A percentile compares a stretch with the other conserved stretches of the same genome.
Conservation (phyloP, 2,113 vertebrate species). For the Mohoua ochrocephala region DNA sequence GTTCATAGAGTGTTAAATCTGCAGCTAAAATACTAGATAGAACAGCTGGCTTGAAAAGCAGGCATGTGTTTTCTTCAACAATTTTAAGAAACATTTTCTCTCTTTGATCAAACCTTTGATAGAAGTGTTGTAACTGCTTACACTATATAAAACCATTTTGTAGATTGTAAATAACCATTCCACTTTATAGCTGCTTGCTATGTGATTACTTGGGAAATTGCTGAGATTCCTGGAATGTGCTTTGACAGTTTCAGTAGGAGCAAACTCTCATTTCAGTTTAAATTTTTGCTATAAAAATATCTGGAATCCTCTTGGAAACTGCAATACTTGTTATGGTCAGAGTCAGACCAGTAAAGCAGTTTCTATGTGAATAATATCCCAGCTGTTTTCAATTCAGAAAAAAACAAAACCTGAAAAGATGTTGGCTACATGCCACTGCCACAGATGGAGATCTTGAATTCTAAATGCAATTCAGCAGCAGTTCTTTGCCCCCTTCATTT, state of each 20-base stretch:
- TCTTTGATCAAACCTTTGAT: conserved; percentile 47
- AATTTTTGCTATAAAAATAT: conserved; percentile 32
- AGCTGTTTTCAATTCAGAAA: conserved; percentile 27
- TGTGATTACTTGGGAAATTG: conserved; percentile 24
- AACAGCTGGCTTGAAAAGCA: background rate
- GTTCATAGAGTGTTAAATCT: background rate
- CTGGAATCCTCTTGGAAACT: conserved; percentile 20
- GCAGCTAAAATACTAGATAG: background rate
- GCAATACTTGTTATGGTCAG: conserved; percentile 1
- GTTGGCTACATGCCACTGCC: background rate
- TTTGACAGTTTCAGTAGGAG: conserved; percentile 48
- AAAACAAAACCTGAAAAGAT: conserved; percentile 34
- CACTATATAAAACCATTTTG: conserved; percentile 44
- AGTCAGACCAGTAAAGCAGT: conserved; percentile 32
- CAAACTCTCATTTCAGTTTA: conserved; percentile 45
- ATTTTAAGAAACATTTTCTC: conserved; percentile 28
- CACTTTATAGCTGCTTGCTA: conserved; percentile 43
- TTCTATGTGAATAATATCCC: background rate
- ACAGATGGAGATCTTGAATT: conserved; percentile 32
- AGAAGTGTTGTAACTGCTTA: conserved; percentile 37
- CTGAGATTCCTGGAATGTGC: conserved; percentile 54
- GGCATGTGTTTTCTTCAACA: background rate
- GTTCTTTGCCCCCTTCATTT: background rate
- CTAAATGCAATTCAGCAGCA: background rate
- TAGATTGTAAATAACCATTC: conserved; percentile 53